Conservation (phyloP, 2,888 invertebrate species). For the Netelia virgata region DNA sequence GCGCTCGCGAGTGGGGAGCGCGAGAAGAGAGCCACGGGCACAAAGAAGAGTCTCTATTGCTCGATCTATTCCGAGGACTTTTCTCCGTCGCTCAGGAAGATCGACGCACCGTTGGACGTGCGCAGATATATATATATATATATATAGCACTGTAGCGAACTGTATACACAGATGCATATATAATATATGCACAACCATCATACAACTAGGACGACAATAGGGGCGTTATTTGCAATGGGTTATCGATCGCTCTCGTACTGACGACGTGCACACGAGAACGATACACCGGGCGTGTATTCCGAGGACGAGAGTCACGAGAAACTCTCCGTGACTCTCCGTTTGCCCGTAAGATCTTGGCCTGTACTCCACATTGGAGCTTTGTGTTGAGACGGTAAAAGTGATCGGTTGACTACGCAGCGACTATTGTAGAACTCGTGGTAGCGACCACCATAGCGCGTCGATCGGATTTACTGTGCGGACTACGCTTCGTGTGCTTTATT, state of each 20-base stretch:
- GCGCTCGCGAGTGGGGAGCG: constrained; percentile 24
- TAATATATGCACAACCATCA: constrained; percentile 6
- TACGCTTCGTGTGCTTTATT: too few relatives aligned
- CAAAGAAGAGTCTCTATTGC: neutral
- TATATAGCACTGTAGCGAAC: constrained; percentile 1
- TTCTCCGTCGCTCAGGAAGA: constrained; percentile 43
- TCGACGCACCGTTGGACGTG: neutral
- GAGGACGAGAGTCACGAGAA: constrained; percentile 69
- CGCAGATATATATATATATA: constrained; percentile 5
- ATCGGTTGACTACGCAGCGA: too few relatives aligned
- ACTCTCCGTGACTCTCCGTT: constrained; percentile 74
- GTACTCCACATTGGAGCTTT: too few relatives aligned
- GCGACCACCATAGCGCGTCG: too few relatives aligned
- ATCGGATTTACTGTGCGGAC: too few relatives aligned
- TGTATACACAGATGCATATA: neutral
- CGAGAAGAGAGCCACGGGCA: constrained; percentile 27
- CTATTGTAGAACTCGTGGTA: too few relatives aligned
- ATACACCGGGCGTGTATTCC: constrained; percentile 60
- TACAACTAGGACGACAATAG: constrained; percentile 71
- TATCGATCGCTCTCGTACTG: constrained; percentile 78
- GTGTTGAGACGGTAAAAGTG: too few relatives aligned
- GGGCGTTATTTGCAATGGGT: constrained; percentile 77
- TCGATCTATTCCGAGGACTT: constrained; percentile 55
- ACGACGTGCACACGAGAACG: constrained; percentile 68
- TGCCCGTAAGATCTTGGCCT: constrained; percentile 34